Conservation (phyloP, 2,888 invertebrate species). For the Abrostola triplasia region DNA sequence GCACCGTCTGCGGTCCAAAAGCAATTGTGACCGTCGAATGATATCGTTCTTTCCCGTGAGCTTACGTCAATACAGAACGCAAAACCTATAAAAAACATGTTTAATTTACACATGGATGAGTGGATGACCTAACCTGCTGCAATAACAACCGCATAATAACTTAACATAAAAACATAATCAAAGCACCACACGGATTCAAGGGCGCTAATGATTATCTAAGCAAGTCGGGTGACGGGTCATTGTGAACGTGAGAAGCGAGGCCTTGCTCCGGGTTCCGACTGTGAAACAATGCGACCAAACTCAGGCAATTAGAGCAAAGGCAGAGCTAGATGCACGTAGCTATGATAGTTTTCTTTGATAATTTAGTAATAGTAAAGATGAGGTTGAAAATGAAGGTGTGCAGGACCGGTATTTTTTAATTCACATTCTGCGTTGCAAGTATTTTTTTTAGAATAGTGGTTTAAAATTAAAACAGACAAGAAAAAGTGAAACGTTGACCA, state of each 20-base stretch:
- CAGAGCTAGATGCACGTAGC: not conserved
- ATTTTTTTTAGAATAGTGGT: too few relatives aligned
- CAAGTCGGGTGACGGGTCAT: constrained; percentile 34
- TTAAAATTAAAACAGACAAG: too few relatives aligned
- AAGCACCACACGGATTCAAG: constrained; percentile 35
- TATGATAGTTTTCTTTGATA: constrained; percentile 1
- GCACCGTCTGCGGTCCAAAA: too few relatives aligned
- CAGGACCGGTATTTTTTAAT: too few relatives aligned
- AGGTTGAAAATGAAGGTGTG: too few relatives aligned
- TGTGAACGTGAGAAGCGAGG: constrained; percentile 53
- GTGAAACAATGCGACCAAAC: constrained; percentile 43
- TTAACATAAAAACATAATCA: constrained; percentile 27
- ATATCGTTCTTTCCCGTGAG: too few relatives aligned
- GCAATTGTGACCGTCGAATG: too few relatives aligned
- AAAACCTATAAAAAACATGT: not conserved
- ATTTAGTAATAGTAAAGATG: too few relatives aligned
- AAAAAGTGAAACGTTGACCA: too few relatives aligned
- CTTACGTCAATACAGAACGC: not conserved
- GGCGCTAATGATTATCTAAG: constrained; percentile 47
- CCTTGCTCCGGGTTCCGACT: constrained; percentile 50
- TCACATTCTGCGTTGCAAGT: too few relatives aligned
- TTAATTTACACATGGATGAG: not conserved
- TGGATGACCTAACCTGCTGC: not conserved
- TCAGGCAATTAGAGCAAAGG: constrained; percentile 32
- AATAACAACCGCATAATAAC: constrained; percentile 21